Evolutionary conservation across 2,113 vertebrate species (phyloP).

Genomic region (Bambusicola thoracicus): DNA sequence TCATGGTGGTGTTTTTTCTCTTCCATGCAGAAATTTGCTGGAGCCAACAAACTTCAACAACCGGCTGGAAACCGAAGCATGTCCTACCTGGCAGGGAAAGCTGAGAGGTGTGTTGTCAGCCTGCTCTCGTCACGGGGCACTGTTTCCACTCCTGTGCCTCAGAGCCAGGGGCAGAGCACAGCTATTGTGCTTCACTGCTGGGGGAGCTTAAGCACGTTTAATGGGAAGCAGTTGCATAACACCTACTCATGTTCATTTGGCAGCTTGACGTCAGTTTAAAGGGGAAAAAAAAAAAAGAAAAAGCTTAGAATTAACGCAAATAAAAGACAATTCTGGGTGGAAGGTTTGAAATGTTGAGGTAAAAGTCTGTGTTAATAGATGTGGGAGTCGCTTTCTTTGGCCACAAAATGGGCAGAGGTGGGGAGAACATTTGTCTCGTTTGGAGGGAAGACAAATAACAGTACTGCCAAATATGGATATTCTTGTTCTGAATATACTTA

Average conservation of each 20-base stretch:
- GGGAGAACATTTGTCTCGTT: not conserved
- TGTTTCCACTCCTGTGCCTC: not conserved
- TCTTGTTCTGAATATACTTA: not conserved
- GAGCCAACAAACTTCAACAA: conserved; percentile 78
- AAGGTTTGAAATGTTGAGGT: conserved; percentile 5
- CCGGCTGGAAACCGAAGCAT: conserved; percentile 86
- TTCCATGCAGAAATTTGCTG: conserved; percentile 80
- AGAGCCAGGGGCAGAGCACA: not conserved
- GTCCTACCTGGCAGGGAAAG: conserved; percentile 87
- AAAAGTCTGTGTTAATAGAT: not conserved
- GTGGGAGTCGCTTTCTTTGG: not conserved
- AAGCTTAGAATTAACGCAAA: conserved; percentile 9
- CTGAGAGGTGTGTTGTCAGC: conserved; percentile 80
- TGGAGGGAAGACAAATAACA: not conserved
- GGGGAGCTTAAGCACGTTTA: not conserved
- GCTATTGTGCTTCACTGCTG: not conserved
- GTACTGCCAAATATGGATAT: not conserved
- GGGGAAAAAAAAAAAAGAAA: too few relatives aligned
- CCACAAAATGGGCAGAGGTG: not conserved
- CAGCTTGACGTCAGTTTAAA: not conserved
- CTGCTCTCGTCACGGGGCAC: not conserved
- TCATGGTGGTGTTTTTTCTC: not conserved
- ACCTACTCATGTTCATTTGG: not conserved
- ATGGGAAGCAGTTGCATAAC: not conserved
- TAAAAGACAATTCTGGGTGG: not conserved